A percentile compares a stretch with the other conserved stretches of the same genome.
phyloP scores from a whole-genome alignment of 2,888 invertebrate genomes.

The Sphecodes monilicornis region DNA sequence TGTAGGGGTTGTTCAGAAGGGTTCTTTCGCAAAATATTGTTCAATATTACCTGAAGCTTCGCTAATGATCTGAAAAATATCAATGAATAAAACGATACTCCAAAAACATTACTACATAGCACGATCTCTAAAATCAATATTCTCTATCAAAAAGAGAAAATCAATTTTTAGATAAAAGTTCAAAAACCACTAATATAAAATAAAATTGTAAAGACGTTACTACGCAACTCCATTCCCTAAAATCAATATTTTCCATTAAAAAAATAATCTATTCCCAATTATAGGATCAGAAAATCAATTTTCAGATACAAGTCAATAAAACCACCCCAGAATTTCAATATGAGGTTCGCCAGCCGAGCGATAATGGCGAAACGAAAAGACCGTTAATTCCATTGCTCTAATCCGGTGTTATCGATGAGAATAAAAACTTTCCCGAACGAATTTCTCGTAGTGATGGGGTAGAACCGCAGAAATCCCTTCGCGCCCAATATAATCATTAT shows the following conservation, averaged over 20 bases:
- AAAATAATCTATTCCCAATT: background rate
- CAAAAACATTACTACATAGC: background rate
- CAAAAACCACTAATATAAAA: no score
- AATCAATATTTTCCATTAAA: background rate
- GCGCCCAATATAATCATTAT: conserved; percentile 26
- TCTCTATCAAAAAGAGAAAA: no score
- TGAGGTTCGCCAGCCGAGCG: background rate
- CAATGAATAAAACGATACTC: background rate
- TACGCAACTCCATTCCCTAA: no score
- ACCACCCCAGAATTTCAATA: conserved; percentile 28
- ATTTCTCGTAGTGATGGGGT: conserved; percentile 7
- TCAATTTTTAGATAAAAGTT: no score
- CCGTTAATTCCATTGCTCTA: conserved; percentile 43
- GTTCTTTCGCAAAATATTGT: conserved; percentile 1
- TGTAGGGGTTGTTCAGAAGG: background rate
- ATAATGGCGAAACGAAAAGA: conserved; percentile 29
- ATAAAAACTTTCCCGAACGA: conserved; percentile 32
- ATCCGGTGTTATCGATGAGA: conserved; percentile 43
- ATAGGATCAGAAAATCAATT: background rate
- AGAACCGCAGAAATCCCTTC: background rate
- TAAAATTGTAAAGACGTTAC: no score
- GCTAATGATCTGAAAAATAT: background rate
- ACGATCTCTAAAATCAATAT: background rate
- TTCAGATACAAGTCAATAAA: conserved; percentile 5
- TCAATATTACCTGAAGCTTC: background rate